Evolutionary conservation across 2,888 invertebrate genomes (phyloP).

Genomic region (Neria commutata): DNA sequence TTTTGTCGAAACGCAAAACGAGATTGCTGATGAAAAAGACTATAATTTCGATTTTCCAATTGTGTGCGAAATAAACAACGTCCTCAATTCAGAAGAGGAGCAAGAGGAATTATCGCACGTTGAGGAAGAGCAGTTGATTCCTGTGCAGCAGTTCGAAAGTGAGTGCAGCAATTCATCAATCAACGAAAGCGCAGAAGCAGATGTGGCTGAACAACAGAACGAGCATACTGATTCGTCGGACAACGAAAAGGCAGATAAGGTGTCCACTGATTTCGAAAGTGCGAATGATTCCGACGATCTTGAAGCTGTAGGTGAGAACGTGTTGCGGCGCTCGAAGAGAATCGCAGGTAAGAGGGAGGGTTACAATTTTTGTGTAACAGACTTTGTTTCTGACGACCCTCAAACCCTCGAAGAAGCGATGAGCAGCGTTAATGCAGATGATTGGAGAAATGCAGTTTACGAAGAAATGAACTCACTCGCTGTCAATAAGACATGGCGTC

Average conservation of each 20-base stretch:
- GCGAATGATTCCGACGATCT: neutral
- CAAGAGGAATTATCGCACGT: neutral
- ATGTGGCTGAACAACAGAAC: too few relatives aligned
- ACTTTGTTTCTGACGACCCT: neutral
- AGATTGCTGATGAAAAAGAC: neutral
- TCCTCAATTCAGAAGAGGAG: slow-evolving; percentile 2
- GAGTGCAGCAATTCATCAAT: too few relatives aligned
- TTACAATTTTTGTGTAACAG: neutral
- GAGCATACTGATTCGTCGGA: too few relatives aligned
- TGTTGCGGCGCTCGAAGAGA: slow-evolving; percentile 9
- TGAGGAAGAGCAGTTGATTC: neutral
- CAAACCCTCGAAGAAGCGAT: slow-evolving; percentile 6
- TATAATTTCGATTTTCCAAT: neutral
- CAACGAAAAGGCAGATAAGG: neutral
- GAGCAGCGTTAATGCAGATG: neutral
- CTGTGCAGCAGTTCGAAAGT: too few relatives aligned
- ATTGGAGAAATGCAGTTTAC: slow-evolving; percentile 21
- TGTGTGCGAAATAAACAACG: neutral
- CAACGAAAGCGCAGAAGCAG: neutral
- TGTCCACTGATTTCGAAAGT: neutral
- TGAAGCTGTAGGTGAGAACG: neutral
- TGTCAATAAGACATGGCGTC: neutral
- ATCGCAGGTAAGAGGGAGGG: neutral
- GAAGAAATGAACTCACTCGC: neutral
- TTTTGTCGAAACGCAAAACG: slow-evolving; percentile 5